Conservation (phyloP, 2,888 invertebrate genomes). For the Athalia circularis region DNA sequence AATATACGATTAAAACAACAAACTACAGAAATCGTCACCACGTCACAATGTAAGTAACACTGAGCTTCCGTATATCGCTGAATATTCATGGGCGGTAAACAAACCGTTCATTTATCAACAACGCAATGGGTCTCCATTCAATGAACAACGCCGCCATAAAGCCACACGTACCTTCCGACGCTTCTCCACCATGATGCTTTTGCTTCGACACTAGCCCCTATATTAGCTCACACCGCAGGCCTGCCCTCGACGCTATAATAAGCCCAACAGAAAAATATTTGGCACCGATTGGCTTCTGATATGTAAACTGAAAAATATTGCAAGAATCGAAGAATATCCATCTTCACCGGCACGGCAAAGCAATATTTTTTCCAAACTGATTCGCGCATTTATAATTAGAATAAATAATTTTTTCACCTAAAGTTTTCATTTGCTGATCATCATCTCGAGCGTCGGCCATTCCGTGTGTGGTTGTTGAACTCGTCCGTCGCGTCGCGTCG, state of each 20-base stretch:
- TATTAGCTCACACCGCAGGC: conserved; percentile 9
- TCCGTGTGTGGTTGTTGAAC: conserved; percentile 12
- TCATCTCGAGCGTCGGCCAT: conserved; percentile 6
- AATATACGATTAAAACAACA: not conserved
- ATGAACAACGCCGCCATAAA: conserved; percentile 62
- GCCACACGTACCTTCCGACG: conserved; percentile 39
- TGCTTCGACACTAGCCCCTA: not conserved
- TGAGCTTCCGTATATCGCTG: conserved; percentile 56
- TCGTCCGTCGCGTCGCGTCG: conserved; percentile 18
- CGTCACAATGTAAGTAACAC: conserved; percentile 45
- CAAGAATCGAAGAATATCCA: too few relatives aligned
- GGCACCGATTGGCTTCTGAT: not conserved
- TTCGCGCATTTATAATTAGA: too few relatives aligned
- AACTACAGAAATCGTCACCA: too few relatives aligned
- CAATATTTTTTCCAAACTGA: too few relatives aligned
- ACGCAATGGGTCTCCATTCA: conserved; percentile 64
- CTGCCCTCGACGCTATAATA: conserved; percentile 22
- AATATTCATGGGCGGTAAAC: conserved; percentile 66
- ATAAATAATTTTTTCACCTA: too few relatives aligned
- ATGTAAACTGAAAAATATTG: too few relatives aligned
- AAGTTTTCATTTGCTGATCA: not conserved
- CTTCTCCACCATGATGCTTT: conserved; percentile 19
- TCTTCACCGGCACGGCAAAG: too few relatives aligned
- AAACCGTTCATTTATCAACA: conserved; percentile 69
- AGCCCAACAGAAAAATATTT: not conserved